Percentiles rank a stretch among this genome's conserved stretches.
These are phyloP conservation scores for Gryllus bimaculatus DNA, from an alignment of 1,140 invertebrate species.

Conservation along the genomic window DNA sequence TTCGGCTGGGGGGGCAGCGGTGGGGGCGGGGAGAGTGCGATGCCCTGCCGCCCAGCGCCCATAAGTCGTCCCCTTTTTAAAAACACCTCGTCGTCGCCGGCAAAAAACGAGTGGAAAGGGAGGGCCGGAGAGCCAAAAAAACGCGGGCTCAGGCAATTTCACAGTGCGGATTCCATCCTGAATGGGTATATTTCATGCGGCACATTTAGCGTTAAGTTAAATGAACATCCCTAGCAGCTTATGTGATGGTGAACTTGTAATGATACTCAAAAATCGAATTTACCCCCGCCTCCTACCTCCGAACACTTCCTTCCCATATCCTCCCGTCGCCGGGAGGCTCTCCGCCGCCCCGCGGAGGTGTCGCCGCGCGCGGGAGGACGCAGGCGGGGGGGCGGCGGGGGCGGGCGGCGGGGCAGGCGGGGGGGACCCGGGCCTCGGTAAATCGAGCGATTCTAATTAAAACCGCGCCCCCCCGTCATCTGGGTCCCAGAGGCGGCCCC, in stretches of 20 bases:
- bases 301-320: neutral
- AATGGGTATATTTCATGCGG: slow-evolving; percentile 1
- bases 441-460: no score
- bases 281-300: neutral
- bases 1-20: no score
- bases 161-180: neutral
- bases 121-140: neutral
- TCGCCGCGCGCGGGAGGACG: no score
- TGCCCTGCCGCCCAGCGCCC: no score
- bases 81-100: neutral
- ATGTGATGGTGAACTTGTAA: neutral
- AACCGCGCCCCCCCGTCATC: no score
- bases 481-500: no score
- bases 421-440: no score
- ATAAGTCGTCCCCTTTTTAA: neutral
- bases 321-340: no score
- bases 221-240: neutral
- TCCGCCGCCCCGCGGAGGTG: no score
- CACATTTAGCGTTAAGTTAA: slow-evolving; percentile 5
- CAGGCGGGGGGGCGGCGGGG: no score
- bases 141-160: neutral
- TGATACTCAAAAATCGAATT: neutral
- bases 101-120: neutral
- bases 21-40: no score
- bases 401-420: no score